These are phyloP conservation scores for Lysandra coridon DNA, from an alignment of 2,888 invertebrate species.

Conservation along the genomic window DNA sequence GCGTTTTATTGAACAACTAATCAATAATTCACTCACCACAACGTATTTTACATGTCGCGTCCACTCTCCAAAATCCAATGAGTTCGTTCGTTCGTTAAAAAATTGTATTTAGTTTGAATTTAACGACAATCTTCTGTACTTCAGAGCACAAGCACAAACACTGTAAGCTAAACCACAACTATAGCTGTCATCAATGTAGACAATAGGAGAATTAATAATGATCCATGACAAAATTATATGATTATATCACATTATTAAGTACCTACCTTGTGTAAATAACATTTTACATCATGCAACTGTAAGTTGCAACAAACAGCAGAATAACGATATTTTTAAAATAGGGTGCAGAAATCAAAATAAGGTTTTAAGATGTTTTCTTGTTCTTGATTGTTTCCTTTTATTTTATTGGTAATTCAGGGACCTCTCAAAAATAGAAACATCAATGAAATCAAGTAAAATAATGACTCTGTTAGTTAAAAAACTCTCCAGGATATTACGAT, in stretches of 20 bases:
- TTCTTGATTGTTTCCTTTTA: too few species aligned
- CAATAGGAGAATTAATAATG: constrained; percentile 18
- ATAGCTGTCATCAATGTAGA: neutral
- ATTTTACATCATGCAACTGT: neutral
- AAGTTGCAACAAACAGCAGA: neutral
- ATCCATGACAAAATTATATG: constrained; percentile 2
- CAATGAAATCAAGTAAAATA: too few species aligned
- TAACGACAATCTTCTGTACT: neutral
- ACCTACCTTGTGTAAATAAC: neutral
- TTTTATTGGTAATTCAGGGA: too few species aligned
- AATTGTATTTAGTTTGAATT: neutral
- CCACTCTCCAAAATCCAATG: neutral
- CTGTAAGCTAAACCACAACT: neutral
- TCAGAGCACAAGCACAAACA: neutral
- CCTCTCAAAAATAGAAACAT: too few species aligned
- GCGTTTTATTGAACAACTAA: neutral
- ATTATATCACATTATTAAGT: neutral
- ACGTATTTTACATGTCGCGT: neutral
- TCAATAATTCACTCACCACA: neutral
- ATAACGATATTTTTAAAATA: neutral
- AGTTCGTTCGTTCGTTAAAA: neutral
- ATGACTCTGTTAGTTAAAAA: too few species aligned
- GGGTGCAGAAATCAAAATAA: neutral
- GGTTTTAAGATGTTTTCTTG: too few species aligned
- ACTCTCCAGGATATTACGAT: too few species aligned